Percentiles rank a stretch among this genome's conserved stretches.
phyloP scores from a whole-genome alignment of 2,113 vertebrate genomes.

The Mustela lutreola region DNA sequence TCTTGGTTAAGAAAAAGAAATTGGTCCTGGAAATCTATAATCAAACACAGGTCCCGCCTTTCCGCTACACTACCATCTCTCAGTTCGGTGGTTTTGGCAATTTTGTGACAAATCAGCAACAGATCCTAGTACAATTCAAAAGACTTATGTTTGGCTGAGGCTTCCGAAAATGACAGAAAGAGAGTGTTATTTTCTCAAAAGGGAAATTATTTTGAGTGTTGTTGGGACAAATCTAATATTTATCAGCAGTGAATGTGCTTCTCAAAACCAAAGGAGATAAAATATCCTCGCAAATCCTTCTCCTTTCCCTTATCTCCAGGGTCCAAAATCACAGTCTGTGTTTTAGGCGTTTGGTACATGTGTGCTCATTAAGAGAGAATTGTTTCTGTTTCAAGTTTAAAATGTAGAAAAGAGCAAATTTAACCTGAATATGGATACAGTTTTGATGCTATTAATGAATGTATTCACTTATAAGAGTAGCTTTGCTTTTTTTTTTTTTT shows the following conservation, averaged over 20 bases:
- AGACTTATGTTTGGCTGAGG: neutral
- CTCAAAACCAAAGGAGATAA: neutral
- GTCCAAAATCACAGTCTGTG: neutral
- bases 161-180: neutral
- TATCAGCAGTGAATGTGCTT: neutral
- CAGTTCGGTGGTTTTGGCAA: neutral
- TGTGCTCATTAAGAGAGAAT: neutral
- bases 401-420: neutral
- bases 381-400: slow-evolving; percentile 40
- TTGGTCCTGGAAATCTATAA: neutral
- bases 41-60: neutral
- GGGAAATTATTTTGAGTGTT: neutral
- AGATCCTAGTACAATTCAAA: neutral
- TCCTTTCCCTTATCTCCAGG: neutral
- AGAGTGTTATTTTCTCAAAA: neutral
- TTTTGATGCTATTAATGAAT: neutral
- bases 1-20: neutral
- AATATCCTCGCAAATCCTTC: neutral
- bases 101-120: neutral
- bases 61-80: neutral
- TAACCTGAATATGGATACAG: neutral
- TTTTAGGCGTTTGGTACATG: neutral
- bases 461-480: neutral
- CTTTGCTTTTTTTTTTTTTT: neutral
- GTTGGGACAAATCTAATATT: neutral